Percentiles rank a stretch among this genome's conserved stretches.
Conservation (phyloP, 2,113 vertebrate species). For the Pristiophorus japonicus region DNA sequence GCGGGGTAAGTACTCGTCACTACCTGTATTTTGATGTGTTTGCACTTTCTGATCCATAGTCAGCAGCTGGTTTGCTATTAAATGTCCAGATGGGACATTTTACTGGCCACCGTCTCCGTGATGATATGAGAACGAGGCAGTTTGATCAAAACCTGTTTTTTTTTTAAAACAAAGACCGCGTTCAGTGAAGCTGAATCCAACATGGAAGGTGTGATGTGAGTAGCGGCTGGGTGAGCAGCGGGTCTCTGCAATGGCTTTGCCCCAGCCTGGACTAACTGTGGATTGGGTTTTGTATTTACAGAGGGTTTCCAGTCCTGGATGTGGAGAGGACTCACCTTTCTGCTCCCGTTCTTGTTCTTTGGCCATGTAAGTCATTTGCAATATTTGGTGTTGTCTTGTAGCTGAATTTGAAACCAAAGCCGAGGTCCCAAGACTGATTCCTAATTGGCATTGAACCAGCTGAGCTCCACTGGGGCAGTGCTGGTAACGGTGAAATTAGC, state of each 20-base stretch:
- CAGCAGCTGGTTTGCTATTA: background rate
- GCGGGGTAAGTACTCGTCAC: too few relatives aligned
- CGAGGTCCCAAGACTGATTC: background rate
- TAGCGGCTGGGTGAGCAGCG: background rate
- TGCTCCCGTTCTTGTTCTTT: slow-evolving; percentile 91
- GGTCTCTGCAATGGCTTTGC: too few relatives aligned
- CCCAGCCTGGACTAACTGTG: background rate
- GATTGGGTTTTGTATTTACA: slow-evolving; percentile 48
- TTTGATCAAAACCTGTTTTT: background rate
- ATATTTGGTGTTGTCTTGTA: background rate
- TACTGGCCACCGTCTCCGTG: background rate
- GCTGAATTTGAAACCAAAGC: too few relatives aligned
- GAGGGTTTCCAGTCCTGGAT: slow-evolving; percentile 99
- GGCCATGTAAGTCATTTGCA: slow-evolving; percentile 79
- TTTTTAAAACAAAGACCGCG: too few relatives aligned
- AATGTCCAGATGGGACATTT: background rate
- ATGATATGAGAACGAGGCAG: background rate
- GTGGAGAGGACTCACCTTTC: slow-evolving; percentile 95
- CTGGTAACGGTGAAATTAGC: background rate
- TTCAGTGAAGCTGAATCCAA: background rate
- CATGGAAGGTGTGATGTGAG: background rate
- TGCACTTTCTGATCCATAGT: background rate
- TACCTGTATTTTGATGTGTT: background rate
- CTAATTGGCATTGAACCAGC: background rate
- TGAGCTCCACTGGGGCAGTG: background rate